Evolutionary conservation across 2,797 vertebrate genomes (phyloP), one percentile per base, ranked within the genome.

Genomic region (Oreochromis mossambicus): DNA sequence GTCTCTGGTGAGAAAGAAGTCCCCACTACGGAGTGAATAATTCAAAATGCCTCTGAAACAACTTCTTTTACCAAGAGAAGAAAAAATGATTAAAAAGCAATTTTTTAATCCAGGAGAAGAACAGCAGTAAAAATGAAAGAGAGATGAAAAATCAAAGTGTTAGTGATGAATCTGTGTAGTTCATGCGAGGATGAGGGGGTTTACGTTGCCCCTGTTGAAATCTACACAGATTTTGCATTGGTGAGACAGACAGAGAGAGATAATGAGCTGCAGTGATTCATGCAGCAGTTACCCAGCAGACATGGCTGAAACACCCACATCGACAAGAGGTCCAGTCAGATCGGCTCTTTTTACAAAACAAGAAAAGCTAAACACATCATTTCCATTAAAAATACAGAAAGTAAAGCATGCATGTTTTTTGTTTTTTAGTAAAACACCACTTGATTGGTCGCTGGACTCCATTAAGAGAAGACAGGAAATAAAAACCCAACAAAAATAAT

Each of bases 11-110:
- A 48, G 14, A n/a, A 51, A 51, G 8, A 8, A 51, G 46, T 17
- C 1, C 38, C 21, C 68, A 73, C 24, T 0, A 7, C 3, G 0
- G 24, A 46, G 8, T 19, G 29, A 11, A 73, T 29, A 26, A 19
- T 19, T 48, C 4, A 26, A 70, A 70, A 1, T 17, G 21, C 38
- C 38, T 26, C 38, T 11, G 14, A 26, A 70, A 70, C 7, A 1
- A n/a, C 66, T 46, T 24, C 2, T 46, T 43, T 24, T 70, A 24
- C 43, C 8, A 26, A 26, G 38, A 17, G 5, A 70, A 70, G 63
- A 11, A 73, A 73, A 73, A 12, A 26, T 12, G 0, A 36, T n/a
- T 63, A 3, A 48, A 48, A 50, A 50, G 24, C 0, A 17, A 4
- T 2, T 19, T 29, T 73, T 73, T 73, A 73, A 73, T 46, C 9